Conservation (phyloP, 2,797 vertebrate species). For the Mycteria americana region DNA sequence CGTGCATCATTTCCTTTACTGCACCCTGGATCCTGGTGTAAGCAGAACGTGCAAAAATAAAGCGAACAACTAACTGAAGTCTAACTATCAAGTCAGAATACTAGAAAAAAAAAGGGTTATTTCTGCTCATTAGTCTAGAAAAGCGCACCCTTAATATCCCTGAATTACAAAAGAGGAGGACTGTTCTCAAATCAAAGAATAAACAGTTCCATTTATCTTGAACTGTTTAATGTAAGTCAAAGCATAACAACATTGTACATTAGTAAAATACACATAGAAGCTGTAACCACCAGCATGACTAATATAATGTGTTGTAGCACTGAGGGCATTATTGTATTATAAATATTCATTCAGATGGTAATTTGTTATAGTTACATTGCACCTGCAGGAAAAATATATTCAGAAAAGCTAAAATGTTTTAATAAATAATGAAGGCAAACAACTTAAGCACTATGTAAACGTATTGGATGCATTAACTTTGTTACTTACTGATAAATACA, state of each 20-base stretch:
- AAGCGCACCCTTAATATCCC: neutral
- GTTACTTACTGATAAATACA: neutral
- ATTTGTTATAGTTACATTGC: neutral
- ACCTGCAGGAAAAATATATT: constrained; percentile 24
- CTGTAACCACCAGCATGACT: neutral
- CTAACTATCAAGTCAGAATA: neutral
- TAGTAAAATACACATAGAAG: neutral
- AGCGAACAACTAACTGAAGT: neutral
- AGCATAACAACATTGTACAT: neutral
- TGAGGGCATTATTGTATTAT: neutral
- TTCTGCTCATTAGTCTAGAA: neutral
- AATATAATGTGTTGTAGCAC: neutral
- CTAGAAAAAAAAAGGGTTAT: neutral
- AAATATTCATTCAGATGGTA: constrained; percentile 39
- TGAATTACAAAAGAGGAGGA: neutral
- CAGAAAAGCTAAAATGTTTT: neutral
- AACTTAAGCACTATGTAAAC: neutral
- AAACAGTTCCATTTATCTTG: neutral
- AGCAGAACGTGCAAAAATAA: neutral
- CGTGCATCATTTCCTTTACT: no score
- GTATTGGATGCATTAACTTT: neutral
- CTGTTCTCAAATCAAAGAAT: neutral
- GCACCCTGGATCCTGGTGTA: neutral
- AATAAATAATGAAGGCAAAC: neutral
- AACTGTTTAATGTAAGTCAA: neutral